Conservation (phyloP, 2,797 vertebrate species). For the Eurystomus glaucurus region DNA sequence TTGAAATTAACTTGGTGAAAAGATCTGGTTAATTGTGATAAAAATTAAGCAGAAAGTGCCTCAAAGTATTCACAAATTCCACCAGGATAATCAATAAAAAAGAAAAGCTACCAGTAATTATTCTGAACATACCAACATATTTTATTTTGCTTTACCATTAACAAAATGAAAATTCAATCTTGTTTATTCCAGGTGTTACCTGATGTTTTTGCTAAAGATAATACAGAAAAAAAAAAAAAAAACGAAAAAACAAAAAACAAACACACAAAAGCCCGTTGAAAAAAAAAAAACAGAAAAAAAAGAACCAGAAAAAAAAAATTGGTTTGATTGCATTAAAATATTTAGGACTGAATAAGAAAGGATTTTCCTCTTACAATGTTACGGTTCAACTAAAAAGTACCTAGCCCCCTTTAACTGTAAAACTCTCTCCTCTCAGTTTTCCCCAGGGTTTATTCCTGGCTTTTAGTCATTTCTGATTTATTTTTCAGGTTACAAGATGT, state of each 20-base stretch:
- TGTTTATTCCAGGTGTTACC: background rate
- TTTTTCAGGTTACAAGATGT: background rate
- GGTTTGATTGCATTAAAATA: background rate
- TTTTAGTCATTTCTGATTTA: background rate
- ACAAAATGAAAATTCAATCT: background rate
- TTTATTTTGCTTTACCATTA: background rate
- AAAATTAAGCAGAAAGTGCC: background rate
- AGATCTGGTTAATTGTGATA: background rate
- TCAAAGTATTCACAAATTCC: background rate
- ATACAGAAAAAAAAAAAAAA: background rate
- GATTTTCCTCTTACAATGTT: background rate
- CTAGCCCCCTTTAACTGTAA: background rate
- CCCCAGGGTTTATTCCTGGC: background rate
- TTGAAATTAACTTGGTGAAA: background rate
- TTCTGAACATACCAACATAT: background rate
- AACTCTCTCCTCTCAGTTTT: background rate
- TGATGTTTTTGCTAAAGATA: background rate
- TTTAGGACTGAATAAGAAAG: background rate
- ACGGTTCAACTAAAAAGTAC: background rate
- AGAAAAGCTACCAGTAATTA: accelerated
- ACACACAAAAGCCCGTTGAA: too few relatives aligned
- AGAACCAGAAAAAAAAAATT: accelerated
- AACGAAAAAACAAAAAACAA: background rate
- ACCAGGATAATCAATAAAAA: background rate
- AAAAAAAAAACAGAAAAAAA: background rate